Evolutionary conservation across 2,113 vertebrate genomes (phyloP).

Genomic region (Aptenodytes forsteri): DNA sequence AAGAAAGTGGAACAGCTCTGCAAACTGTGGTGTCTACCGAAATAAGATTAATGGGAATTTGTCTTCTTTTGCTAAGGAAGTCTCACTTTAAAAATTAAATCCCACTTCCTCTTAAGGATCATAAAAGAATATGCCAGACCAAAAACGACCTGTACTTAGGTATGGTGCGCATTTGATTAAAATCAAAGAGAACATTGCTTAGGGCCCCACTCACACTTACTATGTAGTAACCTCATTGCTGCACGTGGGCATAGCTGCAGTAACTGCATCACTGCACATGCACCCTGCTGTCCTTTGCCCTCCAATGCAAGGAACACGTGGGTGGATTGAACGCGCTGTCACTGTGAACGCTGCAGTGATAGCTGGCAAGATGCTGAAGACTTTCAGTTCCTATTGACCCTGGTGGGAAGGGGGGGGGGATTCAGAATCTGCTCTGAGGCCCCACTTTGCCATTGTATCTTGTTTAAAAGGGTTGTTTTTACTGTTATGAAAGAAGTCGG

Average conservation of each 20-base stretch:
- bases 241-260: background rate
- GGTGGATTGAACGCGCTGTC: background rate
- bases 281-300: background rate
- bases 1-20: background rate
- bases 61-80: background rate
- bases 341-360: fast-evolving
- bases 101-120: background rate
- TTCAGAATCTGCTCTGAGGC: background rate
- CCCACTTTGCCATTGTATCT: background rate
- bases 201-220: fast-evolving
- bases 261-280: fast-evolving
- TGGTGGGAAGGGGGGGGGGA: background rate
- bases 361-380: background rate
- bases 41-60: fast-evolving
- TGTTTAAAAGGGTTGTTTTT: background rate
- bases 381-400: background rate
- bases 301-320: background rate
- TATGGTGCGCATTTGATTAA: background rate
- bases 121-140: background rate
- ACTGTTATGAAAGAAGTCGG: slow-evolving; percentile 10
- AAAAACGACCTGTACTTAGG: background rate
- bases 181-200: background rate
- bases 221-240: background rate
- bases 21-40: background rate
- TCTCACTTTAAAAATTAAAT: background rate